Conservation (phyloP, 2,113 vertebrate species). For the Herpetotheres cachinnans region DNA sequence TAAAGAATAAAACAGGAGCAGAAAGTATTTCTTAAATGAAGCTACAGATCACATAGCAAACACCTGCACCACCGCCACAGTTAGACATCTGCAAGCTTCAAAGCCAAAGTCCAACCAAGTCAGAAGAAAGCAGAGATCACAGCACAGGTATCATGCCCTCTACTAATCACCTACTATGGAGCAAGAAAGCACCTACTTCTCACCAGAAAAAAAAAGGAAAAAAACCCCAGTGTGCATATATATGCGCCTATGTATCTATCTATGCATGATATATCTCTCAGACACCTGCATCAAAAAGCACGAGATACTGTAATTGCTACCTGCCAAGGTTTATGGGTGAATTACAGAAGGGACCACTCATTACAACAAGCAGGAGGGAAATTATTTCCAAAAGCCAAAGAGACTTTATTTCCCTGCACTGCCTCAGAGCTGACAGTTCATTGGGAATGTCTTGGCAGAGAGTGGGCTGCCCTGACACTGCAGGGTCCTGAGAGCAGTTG, state of each 20-base stretch:
- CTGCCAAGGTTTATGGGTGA: neutral
- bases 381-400: neutral
- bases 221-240: too few relatives aligned
- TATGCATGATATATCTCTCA: neutral
- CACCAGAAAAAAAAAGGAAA: neutral
- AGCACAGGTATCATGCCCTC: neutral
- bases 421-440: neutral
- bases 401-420: neutral
- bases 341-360: neutral
- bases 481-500: neutral
- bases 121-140: neutral
- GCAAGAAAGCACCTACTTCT: neutral
- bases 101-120: neutral
- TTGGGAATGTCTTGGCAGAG: rapidly evolving
- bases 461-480: neutral
- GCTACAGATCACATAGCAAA: neutral
- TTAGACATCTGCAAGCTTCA: neutral
- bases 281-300: neutral
- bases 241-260: neutral
- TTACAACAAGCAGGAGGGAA: neutral
- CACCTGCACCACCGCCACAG: neutral
- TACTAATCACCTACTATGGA: neutral
- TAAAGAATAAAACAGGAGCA: neutral
- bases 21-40: neutral
- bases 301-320: neutral